Conservation (phyloP, 2,113 vertebrate genomes). For the Siniperca chuatsi region DNA sequence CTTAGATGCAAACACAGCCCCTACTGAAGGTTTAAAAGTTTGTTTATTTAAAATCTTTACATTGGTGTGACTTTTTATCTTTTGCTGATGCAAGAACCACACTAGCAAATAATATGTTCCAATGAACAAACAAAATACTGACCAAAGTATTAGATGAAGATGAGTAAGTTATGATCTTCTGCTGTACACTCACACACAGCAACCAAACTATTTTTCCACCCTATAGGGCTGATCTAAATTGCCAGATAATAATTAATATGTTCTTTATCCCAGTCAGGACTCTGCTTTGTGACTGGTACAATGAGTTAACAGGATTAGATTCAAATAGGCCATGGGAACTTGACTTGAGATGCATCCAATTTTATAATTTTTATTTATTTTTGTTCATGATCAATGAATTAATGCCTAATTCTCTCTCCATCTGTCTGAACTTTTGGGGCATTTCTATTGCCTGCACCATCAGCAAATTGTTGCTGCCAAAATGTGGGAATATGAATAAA, state of each 20-base stretch:
- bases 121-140: not conserved
- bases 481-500: constrained; percentile 41
- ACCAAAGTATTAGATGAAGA: not conserved
- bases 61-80: not conserved
- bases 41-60: not conserved
- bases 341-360: not conserved
- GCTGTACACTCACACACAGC: not conserved
- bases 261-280: not conserved
- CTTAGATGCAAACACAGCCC: not conserved
- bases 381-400: constrained; percentile 4
- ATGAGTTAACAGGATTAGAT: not conserved
- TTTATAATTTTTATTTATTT: not conserved
- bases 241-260: not conserved
- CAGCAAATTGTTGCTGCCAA: constrained; percentile 32
- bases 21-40: not conserved
- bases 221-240: not conserved
- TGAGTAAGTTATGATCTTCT: not conserved
- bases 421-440: not conserved
- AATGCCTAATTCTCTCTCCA: not conserved
- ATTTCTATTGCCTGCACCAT: constrained; percentile 4
- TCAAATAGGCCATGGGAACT: not conserved
- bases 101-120: not conserved
- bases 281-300: not conserved
- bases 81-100: not conserved
- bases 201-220: not conserved